Percentiles rank a stretch among this genome's conserved stretches.
phyloP scores from a whole-genome alignment of 2,888 invertebrate species.

The Caenorhabditis imperialis region DNA sequence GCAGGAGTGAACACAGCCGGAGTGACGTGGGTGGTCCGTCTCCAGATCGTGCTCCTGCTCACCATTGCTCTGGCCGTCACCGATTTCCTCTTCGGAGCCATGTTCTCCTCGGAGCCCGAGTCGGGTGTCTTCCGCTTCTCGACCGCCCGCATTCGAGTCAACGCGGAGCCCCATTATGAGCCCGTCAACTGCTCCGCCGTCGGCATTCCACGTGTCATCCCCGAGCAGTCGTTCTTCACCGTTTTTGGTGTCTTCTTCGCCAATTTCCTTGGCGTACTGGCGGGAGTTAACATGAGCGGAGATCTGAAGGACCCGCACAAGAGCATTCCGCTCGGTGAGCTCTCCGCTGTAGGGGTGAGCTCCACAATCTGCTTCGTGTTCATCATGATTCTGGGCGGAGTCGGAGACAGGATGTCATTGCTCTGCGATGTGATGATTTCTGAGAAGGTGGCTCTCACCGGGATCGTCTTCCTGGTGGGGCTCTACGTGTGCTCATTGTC shows the following conservation, averaged over 20 bases:
- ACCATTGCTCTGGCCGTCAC: slow-evolving; percentile 90
- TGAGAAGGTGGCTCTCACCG: slow-evolving; percentile 82
- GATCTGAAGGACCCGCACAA: slow-evolving; percentile 91
- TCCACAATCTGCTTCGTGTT: slow-evolving; percentile 91
- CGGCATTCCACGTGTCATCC: slow-evolving; percentile 58
- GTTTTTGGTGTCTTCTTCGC: slow-evolving; percentile 98
- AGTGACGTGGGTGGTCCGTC: slow-evolving; percentile 96
- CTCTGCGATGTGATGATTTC: slow-evolving; percentile 90
- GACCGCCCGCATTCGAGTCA: slow-evolving; percentile 84
- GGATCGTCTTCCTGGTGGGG: slow-evolving; percentile 88
- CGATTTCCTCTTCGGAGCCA: slow-evolving; percentile 94
- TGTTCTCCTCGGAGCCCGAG: slow-evolving; percentile 85
- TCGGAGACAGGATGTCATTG: slow-evolving; percentile 86
- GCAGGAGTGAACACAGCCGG: slow-evolving; percentile 92
- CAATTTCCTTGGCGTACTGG: slow-evolving; percentile 94
- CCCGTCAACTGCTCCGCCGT: slow-evolving; percentile 60
- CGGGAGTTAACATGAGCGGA: slow-evolving; percentile 98
- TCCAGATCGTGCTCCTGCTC: slow-evolving; percentile 90
- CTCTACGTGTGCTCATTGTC: slow-evolving; percentile 96
- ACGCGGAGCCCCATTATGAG: slow-evolving; percentile 84
- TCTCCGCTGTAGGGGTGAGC: slow-evolving; percentile 91
- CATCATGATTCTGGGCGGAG: slow-evolving; percentile 89
- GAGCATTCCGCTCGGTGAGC: slow-evolving; percentile 93
- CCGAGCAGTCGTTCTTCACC: slow-evolving; percentile 90
- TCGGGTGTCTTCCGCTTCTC: slow-evolving; percentile 91